Base-by-base conservation (phyloP, 2,888 invertebrate species). In the Agrochola macilenta region DNA sequence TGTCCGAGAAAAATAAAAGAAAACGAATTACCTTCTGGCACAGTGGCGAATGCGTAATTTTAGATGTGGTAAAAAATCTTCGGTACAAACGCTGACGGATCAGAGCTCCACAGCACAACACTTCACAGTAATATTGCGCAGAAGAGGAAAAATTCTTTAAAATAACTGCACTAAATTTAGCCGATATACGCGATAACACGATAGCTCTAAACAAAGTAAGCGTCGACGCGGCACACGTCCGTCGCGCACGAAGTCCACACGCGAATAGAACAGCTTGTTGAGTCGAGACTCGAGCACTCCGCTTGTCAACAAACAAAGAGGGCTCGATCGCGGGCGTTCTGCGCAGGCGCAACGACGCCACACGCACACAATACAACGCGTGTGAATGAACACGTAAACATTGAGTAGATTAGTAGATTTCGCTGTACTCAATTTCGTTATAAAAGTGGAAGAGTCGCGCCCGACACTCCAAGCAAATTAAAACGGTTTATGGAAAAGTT, bases 221-320 rank as follows among this genome's bases (percentile, higher is more conserved):
- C 80, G 79, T 79, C 70, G 70, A 76, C 85, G 84, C 83, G 82
- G 83, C 81, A 86, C 88, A 92, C 94, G 93, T 88, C 91, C 89
- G 92, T 63, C 90, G 85, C 91, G 92, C 90, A 88, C 92, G 90
- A 89, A 92, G 92, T 91, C 92, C 86, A 89, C 89, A 90, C 93
- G 93, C 93, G 92, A 93, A 93, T 91, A 90, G 90, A 90, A 89
- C 90, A 88, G 92, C 89, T 91, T 91, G 92, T 91, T 90, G 91
- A 91, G 91, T 90, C 70, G 84, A 74, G 91, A 91, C 91, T 90
- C 70, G 84, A 74, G 84, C 86, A 89, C 88, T 89, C 90, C 87
- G 96, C 96, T 96, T 96, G 96, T 96, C 96, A 96, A 96, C 96
- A 96, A 96, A 96, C 96, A 96, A 95, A 96, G 96, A 95, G 94